Evolutionary conservation across 2,113 vertebrate genomes (phyloP), one percentile per base, ranked within the genome.

Genomic region (Elaphurus davidianus): DNA sequence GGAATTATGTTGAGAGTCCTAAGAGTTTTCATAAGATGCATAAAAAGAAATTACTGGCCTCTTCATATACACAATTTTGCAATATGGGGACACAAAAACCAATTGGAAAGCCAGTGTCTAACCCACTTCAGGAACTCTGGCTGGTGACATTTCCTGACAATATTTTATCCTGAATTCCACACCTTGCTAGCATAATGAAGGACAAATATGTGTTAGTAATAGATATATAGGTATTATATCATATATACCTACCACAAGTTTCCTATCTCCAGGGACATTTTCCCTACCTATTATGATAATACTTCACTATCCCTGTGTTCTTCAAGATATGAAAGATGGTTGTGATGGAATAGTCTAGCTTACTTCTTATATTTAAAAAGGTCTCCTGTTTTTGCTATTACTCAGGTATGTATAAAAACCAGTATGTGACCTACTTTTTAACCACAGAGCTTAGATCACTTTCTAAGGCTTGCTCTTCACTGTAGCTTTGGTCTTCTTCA

Each of bases 301-400:
- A 97, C 60, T 86, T 97, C 33, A 82, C 30, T 60, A 47, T 79
- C 30, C 40, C 64, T 92, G 59, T 96, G 59, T 52, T 90, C 83
- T 78, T 76, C 55, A 81, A 86, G 62, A 59, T 50, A 74, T 5
- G 83, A 95, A 85, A 91, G 28, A 76, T 86, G n/a, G 9, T 30
- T 59, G 15, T 81, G 30, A 40, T 33, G 47, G 7, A 52, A 90
- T 10, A 81, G 36, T 60, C 30, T 43, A 43, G 40, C 57, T 83
- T 74, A 82, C 45, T 52, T 92, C 47, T 96, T 71, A 47, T 28
- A 64, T 83, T 94, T 91, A 25, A 87, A 97, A 92, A 59, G 14
- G 15, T 54, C 40, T 40, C 27, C n/a, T 92, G 28, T 62, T 86
- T 94, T 62, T 40, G 40, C 33, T 62, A 67, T 62, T 86, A 71